Conservation (phyloP, 2,888 invertebrate genomes). For the Phasia obesa region DNA sequence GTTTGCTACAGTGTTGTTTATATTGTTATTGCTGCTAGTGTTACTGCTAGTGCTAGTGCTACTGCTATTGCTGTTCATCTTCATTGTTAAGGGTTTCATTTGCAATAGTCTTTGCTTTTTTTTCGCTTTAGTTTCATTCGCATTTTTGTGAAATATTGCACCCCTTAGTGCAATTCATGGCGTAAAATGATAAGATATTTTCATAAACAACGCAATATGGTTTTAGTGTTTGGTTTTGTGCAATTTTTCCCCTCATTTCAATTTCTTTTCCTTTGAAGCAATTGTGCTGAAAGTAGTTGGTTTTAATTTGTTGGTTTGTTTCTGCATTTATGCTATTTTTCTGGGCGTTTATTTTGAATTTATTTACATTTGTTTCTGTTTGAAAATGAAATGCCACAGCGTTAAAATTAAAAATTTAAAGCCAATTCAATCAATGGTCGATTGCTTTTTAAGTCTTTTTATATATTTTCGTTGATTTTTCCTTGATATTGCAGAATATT, state of each 20-base stretch:
- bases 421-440: too few species aligned
- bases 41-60: constrained; percentile 1
- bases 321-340: constrained; percentile 32
- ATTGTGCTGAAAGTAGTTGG: neutral
- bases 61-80: neutral
- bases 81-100: constrained; percentile 49
- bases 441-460: too few species aligned
- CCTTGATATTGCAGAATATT: too few species aligned
- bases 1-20: constrained; percentile 45
- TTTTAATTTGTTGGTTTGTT: constrained; percentile 27
- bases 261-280: constrained; percentile 37
- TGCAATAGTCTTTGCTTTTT: constrained; percentile 33
- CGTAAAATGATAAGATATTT: constrained; percentile 59
- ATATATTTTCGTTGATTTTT: too few species aligned
- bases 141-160: constrained; percentile 71
- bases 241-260: constrained; percentile 8
- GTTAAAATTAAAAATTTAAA: neutral
- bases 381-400: neutral
- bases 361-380: neutral
- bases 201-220: constrained; percentile 57
- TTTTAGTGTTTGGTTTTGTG: constrained; percentile 39
- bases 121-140: constrained; percentile 39
- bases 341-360: constrained; percentile 36
- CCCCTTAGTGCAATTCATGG: constrained; percentile 71
- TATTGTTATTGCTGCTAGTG: constrained; percentile 7